Base-by-base conservation (phyloP, 2,113 vertebrate genomes). In the Gila orcuttii region DNA sequence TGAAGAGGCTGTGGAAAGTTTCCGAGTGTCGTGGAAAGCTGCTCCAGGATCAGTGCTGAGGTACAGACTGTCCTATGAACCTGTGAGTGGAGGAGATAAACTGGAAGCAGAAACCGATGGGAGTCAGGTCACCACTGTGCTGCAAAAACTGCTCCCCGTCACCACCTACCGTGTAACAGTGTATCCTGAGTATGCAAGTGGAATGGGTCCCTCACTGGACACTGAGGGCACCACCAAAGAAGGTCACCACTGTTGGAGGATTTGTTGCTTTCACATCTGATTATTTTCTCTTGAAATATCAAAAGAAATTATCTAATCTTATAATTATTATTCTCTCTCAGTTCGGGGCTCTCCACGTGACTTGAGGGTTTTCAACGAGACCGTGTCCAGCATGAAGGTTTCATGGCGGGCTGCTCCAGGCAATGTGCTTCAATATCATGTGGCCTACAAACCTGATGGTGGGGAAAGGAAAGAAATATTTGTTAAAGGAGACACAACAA, bases 111-210 rank as follows among this genome's bases (percentile, higher is more conserved):
- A 95, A 66, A 97, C 96, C 3, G 90, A 91, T 76, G 96, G 97
- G 86, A 91, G 92, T 1, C 96, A 97, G 74, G 96, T 96, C 52
- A 95, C 95, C 76, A 96, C 94, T 71, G 96, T 95, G 2, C 92
- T 99, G 50, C 92, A 96, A 85, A 96, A 96, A 89, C 93, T 99
- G 88, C 94, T 95, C 25, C 96, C 96, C 73, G 93, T 97, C 86
- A 99, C 98, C 86, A 98, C 96, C 91, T 99, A 99, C 19, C 96
- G 96, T 83, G 96, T 99, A 42, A 96, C 96, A 90, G 96, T 99
- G 89, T 92, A 93, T 92, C 93, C 98, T 7, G 97, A 98, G 85
- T 99, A 99, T 86, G 90, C 91, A 33, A 93, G 95, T 33, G 96
- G 97, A 68, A 82, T 92, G 31, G 97, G 97, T 15, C 90, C 91